phyloP scores from a whole-genome alignment of 2,797 vertebrate species.

The Phalanger gymnotis region DNA sequence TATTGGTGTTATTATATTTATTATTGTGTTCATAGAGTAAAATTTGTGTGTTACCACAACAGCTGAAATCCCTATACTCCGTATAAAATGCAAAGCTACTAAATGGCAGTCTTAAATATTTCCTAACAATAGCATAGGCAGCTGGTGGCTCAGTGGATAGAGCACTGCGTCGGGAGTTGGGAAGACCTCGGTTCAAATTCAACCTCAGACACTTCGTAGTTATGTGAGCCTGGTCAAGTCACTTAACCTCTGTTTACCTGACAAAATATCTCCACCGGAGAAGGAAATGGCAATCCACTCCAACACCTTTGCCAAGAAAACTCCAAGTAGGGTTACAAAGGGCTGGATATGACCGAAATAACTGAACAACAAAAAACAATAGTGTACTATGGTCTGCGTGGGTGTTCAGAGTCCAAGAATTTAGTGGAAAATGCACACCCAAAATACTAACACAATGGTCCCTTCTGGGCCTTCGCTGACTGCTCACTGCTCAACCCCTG shows the following conservation, averaged over 20 bases:
- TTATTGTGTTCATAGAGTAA: not conserved
- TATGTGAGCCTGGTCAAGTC: conserved; percentile 1
- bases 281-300: not conserved
- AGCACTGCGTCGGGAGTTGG: not conserved
- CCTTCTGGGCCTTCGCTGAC: not conserved
- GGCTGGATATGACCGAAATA: not conserved
- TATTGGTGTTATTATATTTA: not conserved
- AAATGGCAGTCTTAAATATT: not conserved
- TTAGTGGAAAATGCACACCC: not conserved
- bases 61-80: not conserved
- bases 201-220: not conserved
- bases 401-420: not conserved
- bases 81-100: not conserved
- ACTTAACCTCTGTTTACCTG: not conserved
- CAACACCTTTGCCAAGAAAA: not conserved
- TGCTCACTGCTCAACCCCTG: not conserved
- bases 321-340: not conserved
- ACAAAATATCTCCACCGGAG: not conserved
- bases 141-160: not conserved
- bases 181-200: not conserved
- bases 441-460: not conserved
- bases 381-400: not conserved
- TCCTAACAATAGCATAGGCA: not conserved
- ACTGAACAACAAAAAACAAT: not conserved
- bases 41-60: not conserved